Base-by-base conservation (phyloP, 2,888 invertebrate species). In the Epistrophe grossulariae region DNA sequence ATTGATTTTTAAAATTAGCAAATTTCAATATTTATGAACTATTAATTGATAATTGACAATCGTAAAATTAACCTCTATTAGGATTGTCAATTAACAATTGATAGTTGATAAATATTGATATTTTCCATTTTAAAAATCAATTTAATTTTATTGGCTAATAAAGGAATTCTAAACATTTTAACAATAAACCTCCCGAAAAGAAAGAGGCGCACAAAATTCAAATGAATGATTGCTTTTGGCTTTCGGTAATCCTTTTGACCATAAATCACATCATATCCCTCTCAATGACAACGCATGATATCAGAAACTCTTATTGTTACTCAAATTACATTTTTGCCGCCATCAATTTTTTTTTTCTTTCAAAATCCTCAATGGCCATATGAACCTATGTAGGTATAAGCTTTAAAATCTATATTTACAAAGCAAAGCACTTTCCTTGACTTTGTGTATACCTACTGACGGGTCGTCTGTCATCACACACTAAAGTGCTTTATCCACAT, bases 401-500 rank as follows among this genome's bases (percentile, higher is more conserved):
- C 48, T 68, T 31, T 66, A 17, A 48, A 48, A 50, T 48, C 35
- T 24, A 62, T 48, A 66, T n/a, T n/a, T n/a, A n/a, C n/a, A n/a
- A n/a, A n/a, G n/a, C 17, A 38, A 4, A 19, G 11, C 17, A 59
- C 3, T 24, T 62, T 43, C 62, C 40, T 43, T 62, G 62, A 43
- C 43, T 62, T 62, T 50, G 15, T 17, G 8, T 17, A 50, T 5
- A n/a, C 1, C 9, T 50, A 40, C 40, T n/a, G n/a, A n/a, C n/a
- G n/a, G n/a, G 15, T 62, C 43, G 9, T 43, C 24, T 4, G 28
- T 31, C 28, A 31, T 55, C 68, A 50, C 38, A 35, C 50, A 68
- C 68, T 0, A 38, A 68, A 50, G 50, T 50, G 50, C 68, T 50
- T 68, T 68, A 68, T 68, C 50, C 68, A 48, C 31, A 48, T 66